Conservation (phyloP, 1,140 invertebrate genomes). For the Ostrea edulis region DNA sequence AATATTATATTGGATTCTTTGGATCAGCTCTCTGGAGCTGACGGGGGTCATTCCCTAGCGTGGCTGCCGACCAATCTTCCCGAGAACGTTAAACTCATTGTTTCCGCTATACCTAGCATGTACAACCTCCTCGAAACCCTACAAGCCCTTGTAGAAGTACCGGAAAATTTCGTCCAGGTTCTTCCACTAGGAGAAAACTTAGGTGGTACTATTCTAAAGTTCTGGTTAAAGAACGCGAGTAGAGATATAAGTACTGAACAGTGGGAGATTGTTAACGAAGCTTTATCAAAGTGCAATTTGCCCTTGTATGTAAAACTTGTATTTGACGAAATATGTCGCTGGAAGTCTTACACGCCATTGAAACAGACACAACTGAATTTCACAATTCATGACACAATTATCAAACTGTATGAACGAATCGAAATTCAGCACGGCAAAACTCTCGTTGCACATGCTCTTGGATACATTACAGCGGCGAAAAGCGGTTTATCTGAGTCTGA, state of each 20-base stretch:
- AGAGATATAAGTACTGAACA: conserved; percentile 90
- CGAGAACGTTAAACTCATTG: conserved; percentile 93
- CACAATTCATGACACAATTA: conserved; percentile 98
- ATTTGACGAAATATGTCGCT: conserved; percentile 91
- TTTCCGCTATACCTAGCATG: conserved; percentile 81
- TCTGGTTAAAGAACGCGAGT: conserved; percentile 96
- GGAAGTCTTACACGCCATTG: conserved; percentile 97
- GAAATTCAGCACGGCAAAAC: conserved; percentile 78
- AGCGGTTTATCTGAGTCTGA: conserved; percentile 78
- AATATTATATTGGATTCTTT: conserved; percentile 78
- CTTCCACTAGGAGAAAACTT: conserved; percentile 85
- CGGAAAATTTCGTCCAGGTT: conserved; percentile 90
- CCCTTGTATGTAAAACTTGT: conserved; percentile 99
- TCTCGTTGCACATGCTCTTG: conserved; percentile 77
- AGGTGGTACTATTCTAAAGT: conserved; percentile 95
- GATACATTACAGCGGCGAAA: conserved; percentile 78
- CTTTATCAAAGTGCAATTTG: conserved; percentile 92
- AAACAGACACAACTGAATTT: conserved; percentile 94
- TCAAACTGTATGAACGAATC: conserved; percentile 85
- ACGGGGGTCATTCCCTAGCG: conserved; percentile 96
- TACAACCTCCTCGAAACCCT: conserved; percentile 80
- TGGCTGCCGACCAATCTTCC: conserved; percentile 97
- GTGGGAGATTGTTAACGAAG: conserved; percentile 96
- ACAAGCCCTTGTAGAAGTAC: conserved; percentile 92
- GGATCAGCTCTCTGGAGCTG: conserved; percentile 90